Conservation (phyloP, 1,140 invertebrate genomes). For the Cotesia glomerata region DNA sequence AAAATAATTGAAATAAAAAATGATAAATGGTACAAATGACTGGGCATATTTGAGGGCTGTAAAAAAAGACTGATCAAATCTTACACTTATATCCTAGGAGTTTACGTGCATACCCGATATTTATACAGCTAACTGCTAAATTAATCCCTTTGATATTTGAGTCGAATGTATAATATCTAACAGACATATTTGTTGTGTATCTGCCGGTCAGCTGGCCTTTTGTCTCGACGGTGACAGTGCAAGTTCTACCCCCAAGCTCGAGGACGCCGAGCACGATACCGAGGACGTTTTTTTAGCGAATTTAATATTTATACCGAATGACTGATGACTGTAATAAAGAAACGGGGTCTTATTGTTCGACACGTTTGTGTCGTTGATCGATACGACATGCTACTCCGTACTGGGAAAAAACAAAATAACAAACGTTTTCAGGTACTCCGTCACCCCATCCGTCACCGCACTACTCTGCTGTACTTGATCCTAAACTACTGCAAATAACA, state of each 20-base stretch:
- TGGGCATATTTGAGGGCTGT: too few species aligned
- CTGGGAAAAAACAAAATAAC: conserved; percentile 2
- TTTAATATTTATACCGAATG: conserved; percentile 64
- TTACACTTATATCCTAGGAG: too few species aligned
- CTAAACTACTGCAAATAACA: neutral
- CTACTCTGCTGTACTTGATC: neutral
- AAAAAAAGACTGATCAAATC: too few species aligned
- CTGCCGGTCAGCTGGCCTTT: conserved; percentile 59
- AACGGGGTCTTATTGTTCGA: conserved; percentile 60
- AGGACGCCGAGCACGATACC: neutral
- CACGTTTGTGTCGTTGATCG: conserved; percentile 63
- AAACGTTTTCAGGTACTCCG: conserved; percentile 43
- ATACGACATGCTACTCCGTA: conserved; percentile 39
- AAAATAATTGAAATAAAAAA: neutral
- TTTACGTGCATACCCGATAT: too few species aligned
- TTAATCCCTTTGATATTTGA: neutral
- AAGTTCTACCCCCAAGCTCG: conserved; percentile 54
- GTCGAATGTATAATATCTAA: neutral
- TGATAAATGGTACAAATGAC: neutral
- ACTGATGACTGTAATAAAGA: conserved; percentile 63
- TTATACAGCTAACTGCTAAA: neutral
- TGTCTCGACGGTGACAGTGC: conserved; percentile 59
- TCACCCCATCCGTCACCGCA: conserved; percentile 31
- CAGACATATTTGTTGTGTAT: neutral
- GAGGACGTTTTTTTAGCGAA: conserved; percentile 58